A percentile compares a stretch with the other conserved stretches of the same genome.
These are phyloP conservation scores for Crossocerus cetratus DNA, from an alignment of 2,888 invertebrate species.

Conservation along the genomic window DNA sequence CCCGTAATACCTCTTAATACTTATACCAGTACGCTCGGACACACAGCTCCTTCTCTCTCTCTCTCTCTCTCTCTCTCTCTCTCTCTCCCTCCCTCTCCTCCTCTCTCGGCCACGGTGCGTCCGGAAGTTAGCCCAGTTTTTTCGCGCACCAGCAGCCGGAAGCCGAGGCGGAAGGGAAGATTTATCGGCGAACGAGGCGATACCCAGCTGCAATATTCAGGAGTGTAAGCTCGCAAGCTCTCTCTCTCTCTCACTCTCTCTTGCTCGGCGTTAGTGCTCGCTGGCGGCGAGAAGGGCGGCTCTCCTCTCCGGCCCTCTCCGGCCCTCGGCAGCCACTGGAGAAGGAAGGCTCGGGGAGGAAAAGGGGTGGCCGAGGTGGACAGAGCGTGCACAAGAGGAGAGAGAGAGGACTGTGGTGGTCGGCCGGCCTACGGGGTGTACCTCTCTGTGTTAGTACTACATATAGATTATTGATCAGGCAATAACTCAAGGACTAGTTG, in stretches of 20 bases:
- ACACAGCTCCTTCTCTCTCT: not conserved
- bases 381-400: not conserved
- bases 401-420: slow-evolving; percentile 65
- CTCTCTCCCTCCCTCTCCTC: slow-evolving; percentile 6
- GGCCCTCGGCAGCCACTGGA: too few species aligned
- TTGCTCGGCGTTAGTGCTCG: too few species aligned
- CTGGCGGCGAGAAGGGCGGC: too few species aligned
- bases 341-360: not conserved
- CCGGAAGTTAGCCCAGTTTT: slow-evolving; percentile 51
- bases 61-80: slow-evolving; percentile 11
- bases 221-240: slow-evolving; percentile 65
- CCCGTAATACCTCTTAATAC: slow-evolving; percentile 44
- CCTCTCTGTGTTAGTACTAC: slow-evolving; percentile 62
- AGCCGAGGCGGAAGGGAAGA: slow-evolving; percentile 36
- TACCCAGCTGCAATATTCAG: slow-evolving; percentile 73
- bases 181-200: slow-evolving; percentile 55
- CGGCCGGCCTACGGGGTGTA: slow-evolving; percentile 61
- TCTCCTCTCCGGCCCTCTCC: slow-evolving; percentile 11
- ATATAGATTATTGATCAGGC: slow-evolving; percentile 77
- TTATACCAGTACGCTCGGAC: slow-evolving; percentile 24
- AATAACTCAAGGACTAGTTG: slow-evolving; percentile 77
- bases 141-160: slow-evolving; percentile 1
- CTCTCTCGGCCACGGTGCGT: not conserved
- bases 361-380: slow-evolving; percentile 37
- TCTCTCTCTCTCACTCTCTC: slow-evolving; percentile 36